Conservation (phyloP, 2,888 invertebrate genomes). For the Eupithecia subfuscata region DNA sequence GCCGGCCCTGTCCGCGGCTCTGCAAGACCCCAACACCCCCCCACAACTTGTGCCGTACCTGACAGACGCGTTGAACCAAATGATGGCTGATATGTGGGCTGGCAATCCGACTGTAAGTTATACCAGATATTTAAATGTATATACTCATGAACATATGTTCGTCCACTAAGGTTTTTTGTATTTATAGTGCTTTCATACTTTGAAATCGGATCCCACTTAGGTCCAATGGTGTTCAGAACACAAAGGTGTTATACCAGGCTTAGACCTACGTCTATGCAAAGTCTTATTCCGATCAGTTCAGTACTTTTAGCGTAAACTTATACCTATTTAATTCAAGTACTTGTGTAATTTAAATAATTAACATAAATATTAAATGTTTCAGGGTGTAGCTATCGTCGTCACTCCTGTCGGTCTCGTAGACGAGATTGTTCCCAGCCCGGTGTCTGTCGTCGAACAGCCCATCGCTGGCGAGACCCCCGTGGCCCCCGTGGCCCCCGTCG, state of each 20-base stretch:
- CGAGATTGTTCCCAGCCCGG: constrained; percentile 32
- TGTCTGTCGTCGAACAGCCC: constrained; percentile 38
- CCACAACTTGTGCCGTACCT: constrained; percentile 60
- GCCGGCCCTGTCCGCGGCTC: constrained; percentile 56
- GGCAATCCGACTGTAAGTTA: constrained; percentile 53
- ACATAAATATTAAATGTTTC: constrained; percentile 16
- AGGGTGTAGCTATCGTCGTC: constrained; percentile 44
- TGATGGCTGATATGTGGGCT: constrained; percentile 56
- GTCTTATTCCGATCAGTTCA: neutral
- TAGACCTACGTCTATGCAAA: neutral
- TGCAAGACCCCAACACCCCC: constrained; percentile 60
- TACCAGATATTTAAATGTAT: no score
- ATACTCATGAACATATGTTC: neutral
- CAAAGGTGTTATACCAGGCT: no score
- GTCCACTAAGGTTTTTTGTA: no score
- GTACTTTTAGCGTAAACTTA: no score
- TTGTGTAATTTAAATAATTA: neutral
- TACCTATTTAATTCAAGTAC: no score
- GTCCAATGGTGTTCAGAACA: no score
- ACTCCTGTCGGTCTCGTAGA: constrained; percentile 45
- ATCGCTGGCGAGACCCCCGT: constrained; percentile 42
- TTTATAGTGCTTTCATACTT: no score
- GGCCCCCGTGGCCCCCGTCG: constrained; percentile 35
- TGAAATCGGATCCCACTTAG: no score
- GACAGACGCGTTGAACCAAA: constrained; percentile 59